Percentiles rank a stretch among this genome's conserved stretches.
These are phyloP conservation scores for Pithecia hirsuta DNA, from an alignment of 2,797 vertebrate species.

Conservation along the genomic window DNA sequence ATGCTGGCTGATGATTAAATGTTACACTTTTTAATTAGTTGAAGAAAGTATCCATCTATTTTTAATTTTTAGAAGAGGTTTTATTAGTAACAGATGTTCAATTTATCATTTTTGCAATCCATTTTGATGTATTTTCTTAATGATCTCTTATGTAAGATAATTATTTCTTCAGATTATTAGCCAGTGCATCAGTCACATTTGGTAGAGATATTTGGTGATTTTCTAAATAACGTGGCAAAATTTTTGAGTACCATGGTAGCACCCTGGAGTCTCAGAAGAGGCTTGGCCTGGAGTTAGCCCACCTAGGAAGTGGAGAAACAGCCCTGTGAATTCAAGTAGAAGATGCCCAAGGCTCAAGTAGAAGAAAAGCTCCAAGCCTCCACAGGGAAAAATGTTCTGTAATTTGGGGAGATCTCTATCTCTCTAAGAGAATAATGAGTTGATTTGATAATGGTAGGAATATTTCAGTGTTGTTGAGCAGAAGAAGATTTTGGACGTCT, in stretches of 20 bases:
- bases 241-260: neutral
- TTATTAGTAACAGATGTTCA: constrained; percentile 41
- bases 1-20: neutral
- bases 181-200: neutral
- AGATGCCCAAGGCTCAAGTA: neutral
- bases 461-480: accelerated
- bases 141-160: neutral
- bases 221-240: neutral
- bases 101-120: neutral
- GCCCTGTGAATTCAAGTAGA: neutral
- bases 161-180: neutral
- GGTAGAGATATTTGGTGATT: neutral
- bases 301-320: neutral
- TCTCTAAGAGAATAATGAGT: neutral
- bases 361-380: neutral
- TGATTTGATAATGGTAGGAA: too few relatives aligned
- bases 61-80: neutral
- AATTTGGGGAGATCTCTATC: neutral
- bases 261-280: neutral
- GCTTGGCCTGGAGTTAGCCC: neutral
- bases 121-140: neutral
- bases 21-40: neutral
- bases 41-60: neutral
- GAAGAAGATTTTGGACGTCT: neutral
- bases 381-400: neutral